phyloP scores from a whole-genome alignment of 53 echinoderm and acorn worm species.

The Patiria pectinifera region DNA sequence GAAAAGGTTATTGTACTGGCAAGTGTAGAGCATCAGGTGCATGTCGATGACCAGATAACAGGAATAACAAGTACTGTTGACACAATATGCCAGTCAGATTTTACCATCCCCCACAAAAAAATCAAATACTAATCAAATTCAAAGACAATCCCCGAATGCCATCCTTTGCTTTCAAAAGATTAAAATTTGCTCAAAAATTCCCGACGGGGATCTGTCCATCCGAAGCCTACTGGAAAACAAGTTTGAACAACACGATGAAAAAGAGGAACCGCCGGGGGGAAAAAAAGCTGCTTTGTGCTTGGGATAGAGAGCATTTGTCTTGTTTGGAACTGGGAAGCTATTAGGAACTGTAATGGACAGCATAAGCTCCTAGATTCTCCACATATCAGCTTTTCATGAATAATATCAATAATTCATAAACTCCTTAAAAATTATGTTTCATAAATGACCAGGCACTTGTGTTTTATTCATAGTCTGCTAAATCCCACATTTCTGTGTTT shows the following conservation, averaged over 20 bases:
- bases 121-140: neutral
- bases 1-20: too few relatives aligned
- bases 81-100: neutral
- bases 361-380: neutral
- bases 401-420: constrained; percentile 28
- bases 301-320: neutral
- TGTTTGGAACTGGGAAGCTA: neutral
- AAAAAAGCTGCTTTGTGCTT: neutral
- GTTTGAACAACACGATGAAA: constrained; percentile 19
- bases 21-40: neutral
- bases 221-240: neutral
- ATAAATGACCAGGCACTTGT: too few relatives aligned
- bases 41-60: constrained; percentile 12
- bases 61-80: neutral
- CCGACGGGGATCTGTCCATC: neutral
- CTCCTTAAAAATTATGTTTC: neutral
- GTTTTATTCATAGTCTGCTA: too few relatives aligned
- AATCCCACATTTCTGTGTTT: too few relatives aligned
- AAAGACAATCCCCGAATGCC: constrained; percentile 24
- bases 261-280: neutral
- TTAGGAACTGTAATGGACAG: neutral
- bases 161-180: constrained; percentile 31
- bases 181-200: constrained; percentile 1
- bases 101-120: neutral
- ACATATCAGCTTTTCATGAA: neutral